Evolutionary conservation across 2,888 invertebrate species (phyloP).

Genomic region (Caradrina kadenii): DNA sequence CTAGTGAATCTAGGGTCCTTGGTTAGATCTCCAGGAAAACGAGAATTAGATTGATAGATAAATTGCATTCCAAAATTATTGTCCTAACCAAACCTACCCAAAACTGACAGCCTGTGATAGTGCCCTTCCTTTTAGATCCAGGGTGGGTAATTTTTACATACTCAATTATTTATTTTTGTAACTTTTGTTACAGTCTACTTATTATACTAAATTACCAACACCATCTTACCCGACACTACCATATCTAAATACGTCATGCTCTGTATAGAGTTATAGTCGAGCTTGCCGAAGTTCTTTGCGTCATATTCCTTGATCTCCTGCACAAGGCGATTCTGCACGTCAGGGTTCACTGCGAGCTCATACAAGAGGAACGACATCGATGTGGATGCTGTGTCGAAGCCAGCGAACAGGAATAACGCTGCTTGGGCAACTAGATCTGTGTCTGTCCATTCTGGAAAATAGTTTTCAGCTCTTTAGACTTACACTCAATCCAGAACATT

Average conservation of each 20-base stretch:
- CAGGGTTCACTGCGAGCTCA: constrained; percentile 90
- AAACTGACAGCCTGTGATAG: no score
- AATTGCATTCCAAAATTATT: no score
- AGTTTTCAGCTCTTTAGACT: neutral
- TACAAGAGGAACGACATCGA: constrained; percentile 87
- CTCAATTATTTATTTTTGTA: no score
- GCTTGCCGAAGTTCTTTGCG: constrained; percentile 74
- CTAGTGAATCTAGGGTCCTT: no score
- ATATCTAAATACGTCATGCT: constrained; percentile 91
- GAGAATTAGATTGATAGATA: no score
- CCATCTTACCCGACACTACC: constrained; percentile 87
- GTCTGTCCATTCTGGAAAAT: constrained; percentile 75
- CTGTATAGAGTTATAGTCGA: constrained; percentile 86
- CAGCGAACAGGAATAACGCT: constrained; percentile 88
- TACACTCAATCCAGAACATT: neutral
- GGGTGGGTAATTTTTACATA: no score
- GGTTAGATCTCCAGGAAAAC: no score
- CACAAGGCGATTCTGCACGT: constrained; percentile 88
- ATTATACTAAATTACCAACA: neutral
- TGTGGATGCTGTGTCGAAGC: constrained; percentile 86
- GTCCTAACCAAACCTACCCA: no score
- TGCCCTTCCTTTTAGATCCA: no score
- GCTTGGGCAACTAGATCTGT: constrained; percentile 85
- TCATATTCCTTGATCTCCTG: constrained; percentile 88
- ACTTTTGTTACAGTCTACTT: neutral